These are phyloP conservation scores for Caenorhabditis afra DNA, from an alignment of 2,888 invertebrate genomes.

Conservation along the genomic window DNA sequence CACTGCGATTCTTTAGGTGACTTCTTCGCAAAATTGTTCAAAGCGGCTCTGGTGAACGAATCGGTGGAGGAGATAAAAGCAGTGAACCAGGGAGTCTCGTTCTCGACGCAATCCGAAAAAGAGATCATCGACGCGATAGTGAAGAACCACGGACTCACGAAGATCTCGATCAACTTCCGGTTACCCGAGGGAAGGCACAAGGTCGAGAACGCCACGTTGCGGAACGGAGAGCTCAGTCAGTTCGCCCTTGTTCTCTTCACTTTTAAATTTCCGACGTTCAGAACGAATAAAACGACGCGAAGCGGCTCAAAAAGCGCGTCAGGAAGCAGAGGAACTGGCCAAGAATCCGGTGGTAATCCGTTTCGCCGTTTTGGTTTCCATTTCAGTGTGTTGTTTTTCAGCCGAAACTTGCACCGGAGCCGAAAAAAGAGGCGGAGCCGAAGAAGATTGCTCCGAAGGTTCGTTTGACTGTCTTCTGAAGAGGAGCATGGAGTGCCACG, in stretches of 20 bases:
- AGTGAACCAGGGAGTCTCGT: slow-evolving; percentile 87
- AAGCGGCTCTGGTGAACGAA: slow-evolving; percentile 89
- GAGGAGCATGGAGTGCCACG: slow-evolving; percentile 23
- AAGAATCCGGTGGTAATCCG: slow-evolving; percentile 60
- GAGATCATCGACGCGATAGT: slow-evolving; percentile 78
- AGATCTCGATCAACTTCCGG: slow-evolving; percentile 78
- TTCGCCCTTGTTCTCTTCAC: no score
- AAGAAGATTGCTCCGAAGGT: slow-evolving; percentile 53
- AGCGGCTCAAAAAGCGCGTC: slow-evolving; percentile 66
- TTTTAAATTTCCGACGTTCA: slow-evolving; percentile 33
- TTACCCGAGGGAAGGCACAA: slow-evolving; percentile 80
- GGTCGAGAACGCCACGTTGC: slow-evolving; percentile 77
- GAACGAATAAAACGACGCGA: slow-evolving; percentile 76
- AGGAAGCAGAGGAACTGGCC: slow-evolving; percentile 66
- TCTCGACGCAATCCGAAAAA: slow-evolving; percentile 77
- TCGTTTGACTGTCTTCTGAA: slow-evolving; percentile 59
- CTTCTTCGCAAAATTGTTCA: slow-evolving; percentile 90
- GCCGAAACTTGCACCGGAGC: slow-evolving; percentile 61
- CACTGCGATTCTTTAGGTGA: slow-evolving; percentile 90
- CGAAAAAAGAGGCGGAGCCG: slow-evolving; percentile 43
- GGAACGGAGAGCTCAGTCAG: slow-evolving; percentile 80
- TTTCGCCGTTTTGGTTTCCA: background rate
- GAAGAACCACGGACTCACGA: slow-evolving; percentile 75
- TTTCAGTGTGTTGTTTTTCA: slow-evolving; percentile 46
- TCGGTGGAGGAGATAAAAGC: slow-evolving; percentile 95